Percentiles rank a stretch among this genome's conserved stretches.
Evolutionary conservation across 2,113 vertebrate species (phyloP).

Genomic region (Pterocles orientalis): DNA sequence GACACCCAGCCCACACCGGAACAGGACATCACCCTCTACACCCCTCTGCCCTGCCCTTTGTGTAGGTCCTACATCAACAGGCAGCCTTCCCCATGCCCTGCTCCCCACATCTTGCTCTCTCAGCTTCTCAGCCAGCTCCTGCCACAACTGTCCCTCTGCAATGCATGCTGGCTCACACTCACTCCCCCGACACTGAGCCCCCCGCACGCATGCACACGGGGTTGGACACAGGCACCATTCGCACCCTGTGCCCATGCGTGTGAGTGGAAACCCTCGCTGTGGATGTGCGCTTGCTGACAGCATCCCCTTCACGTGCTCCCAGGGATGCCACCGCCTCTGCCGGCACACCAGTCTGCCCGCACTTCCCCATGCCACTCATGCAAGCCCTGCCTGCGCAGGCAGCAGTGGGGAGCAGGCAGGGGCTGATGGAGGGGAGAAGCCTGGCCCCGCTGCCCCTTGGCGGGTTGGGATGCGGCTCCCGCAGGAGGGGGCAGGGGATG

Average conservation of each 20-base stretch:
- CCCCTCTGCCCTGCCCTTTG: background rate
- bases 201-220: accelerated
- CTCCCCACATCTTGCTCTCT: accelerated
- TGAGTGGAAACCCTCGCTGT: too few relatives aligned
- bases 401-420: background rate
- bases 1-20: accelerated
- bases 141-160: background rate
- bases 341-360: background rate
- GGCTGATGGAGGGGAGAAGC: background rate
- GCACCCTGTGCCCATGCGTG: too few relatives aligned
- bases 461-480: accelerated
- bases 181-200: accelerated
- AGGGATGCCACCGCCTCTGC: background rate
- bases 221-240: too few relatives aligned
- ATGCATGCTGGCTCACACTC: accelerated
- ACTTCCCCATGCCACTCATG: background rate
- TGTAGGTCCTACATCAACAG: background rate
- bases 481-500: conserved; percentile 33
- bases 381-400: background rate
- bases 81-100: background rate
- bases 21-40: accelerated
- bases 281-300: background rate
- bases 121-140: background rate
- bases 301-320: background rate
- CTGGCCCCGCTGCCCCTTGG: background rate